phyloP scores from a whole-genome alignment of 1,140 invertebrate species.

The Sesamia nonagrioides region DNA sequence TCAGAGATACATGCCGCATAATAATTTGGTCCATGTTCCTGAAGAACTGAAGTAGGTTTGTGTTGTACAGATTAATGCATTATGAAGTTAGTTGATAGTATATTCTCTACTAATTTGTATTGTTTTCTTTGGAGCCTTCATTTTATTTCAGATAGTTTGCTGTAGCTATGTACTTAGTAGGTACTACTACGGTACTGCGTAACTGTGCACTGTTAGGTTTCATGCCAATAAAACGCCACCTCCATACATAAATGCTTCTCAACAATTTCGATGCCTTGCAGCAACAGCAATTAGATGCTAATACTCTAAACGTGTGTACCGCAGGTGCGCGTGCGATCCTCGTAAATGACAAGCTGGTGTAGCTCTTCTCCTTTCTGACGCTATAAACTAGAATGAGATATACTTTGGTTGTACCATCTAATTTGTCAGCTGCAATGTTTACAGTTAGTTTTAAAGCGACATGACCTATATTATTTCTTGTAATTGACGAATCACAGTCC shows the following conservation, averaged over 20 bases:
- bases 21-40: constrained; percentile 4
- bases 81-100: not conserved
- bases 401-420: not conserved
- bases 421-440: not conserved
- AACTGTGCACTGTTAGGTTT: too few relatives aligned
- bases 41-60: not conserved
- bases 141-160: not conserved
- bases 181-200: too few relatives aligned
- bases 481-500: not conserved
- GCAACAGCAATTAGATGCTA: constrained; percentile 54
- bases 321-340: constrained; percentile 53
- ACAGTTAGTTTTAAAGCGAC: not conserved
- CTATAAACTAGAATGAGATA: not conserved
- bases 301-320: constrained; percentile 51
- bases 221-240: constrained; percentile 2
- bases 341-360: constrained; percentile 16
- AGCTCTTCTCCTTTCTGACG: not conserved
- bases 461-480: constrained; percentile 5
- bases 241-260: constrained; percentile 18
- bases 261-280: not conserved
- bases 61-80: not conserved
- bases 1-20: constrained; percentile 22
- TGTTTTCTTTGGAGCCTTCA: not conserved
- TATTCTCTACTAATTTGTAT: not conserved
- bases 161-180: too few relatives aligned